Evolutionary conservation across 2,113 vertebrate genomes (phyloP), one percentile per base, ranked within the genome.

Genomic region (Sigmodon hispidus): DNA sequence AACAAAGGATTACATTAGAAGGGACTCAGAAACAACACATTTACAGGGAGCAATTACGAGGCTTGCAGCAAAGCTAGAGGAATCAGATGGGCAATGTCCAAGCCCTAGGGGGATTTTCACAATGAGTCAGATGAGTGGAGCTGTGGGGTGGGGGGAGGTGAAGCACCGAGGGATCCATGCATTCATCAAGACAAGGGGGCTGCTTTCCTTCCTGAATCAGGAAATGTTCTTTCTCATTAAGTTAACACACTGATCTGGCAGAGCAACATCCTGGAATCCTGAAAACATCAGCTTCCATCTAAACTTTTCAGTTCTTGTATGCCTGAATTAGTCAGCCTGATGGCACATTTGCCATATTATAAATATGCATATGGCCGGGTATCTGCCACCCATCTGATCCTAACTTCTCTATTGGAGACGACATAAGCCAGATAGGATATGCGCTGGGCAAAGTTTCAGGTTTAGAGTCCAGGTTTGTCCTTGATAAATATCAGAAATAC

Each of bases 271-370:
- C 97, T 97, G 90, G 94, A 98, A 96, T 86, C 94, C 95, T 90
- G 75, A 97, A 97, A 94, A 97, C 96, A 98, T 97, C 97, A 98
- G 96, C 91, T 98, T 97, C 96, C 67, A 92, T 95, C 91, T 88
- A 95, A 97, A 93, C 94, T 97, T 97, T 92, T 83, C 88, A 90
- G 80, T 90, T 94, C 93, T 95, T 95, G 55, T 26, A 75, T 83
- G 90, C 92, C 90, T 96, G 94, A 92, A 96, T 93, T 95, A 94
- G 92, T 91, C 96, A 96, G 95, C 92, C 92, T 81, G 92, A 92
- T 92, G 95, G 94, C 89, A 94, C 95, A 94, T 95, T 81, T 75
- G 90, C 59, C 89, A 70, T 87, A 93, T 92, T 83, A 95, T 94
- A 94, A 96, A 92, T 96, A 96, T 94, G 85, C 89, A 92, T 87